phyloP scores from a whole-genome alignment of 2,113 vertebrate genomes.

The Mastomys natalensis region DNA sequence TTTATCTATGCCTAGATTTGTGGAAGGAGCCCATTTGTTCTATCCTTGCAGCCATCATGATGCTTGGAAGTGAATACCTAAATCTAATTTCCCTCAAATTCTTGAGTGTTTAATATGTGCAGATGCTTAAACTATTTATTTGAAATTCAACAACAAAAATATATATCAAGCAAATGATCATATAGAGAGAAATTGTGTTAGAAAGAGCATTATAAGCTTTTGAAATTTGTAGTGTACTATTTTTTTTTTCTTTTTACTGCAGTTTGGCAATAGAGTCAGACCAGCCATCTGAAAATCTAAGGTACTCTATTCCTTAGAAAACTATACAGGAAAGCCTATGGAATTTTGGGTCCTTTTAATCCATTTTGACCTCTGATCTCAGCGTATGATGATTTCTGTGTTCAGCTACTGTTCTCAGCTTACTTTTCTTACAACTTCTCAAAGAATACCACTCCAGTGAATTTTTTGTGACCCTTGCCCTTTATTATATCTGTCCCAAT shows the following conservation, averaged over 20 bases:
- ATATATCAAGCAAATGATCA: not conserved
- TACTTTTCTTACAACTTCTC: slow-evolving; percentile 30
- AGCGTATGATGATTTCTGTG: slow-evolving; percentile 24
- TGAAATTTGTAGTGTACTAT: not conserved
- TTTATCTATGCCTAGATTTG: not conserved
- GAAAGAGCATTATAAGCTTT: not conserved
- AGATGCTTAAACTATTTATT: not conserved
- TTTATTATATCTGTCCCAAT: not conserved
- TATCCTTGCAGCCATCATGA: not conserved
- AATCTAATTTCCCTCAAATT: not conserved
- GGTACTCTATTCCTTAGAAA: not conserved
- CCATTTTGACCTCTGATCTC: slow-evolving; percentile 3
- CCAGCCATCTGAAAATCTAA: not conserved
- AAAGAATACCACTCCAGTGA: slow-evolving; percentile 3
- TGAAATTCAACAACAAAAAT: not conserved
- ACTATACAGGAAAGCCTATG: not conserved
- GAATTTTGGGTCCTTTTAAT: slow-evolving; percentile 51
- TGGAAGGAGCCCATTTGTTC: not conserved
- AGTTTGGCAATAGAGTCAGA: slow-evolving; percentile 12
- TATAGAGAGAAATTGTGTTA: not conserved
- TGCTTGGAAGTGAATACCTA: not conserved
- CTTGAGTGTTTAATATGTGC: not conserved
- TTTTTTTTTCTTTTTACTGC: not conserved
- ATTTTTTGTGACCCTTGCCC: not conserved
- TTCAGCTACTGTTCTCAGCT: slow-evolving; percentile 14